Base-by-base conservation (phyloP, 2,888 invertebrate genomes). In the Orchesellides sinensis region DNA sequence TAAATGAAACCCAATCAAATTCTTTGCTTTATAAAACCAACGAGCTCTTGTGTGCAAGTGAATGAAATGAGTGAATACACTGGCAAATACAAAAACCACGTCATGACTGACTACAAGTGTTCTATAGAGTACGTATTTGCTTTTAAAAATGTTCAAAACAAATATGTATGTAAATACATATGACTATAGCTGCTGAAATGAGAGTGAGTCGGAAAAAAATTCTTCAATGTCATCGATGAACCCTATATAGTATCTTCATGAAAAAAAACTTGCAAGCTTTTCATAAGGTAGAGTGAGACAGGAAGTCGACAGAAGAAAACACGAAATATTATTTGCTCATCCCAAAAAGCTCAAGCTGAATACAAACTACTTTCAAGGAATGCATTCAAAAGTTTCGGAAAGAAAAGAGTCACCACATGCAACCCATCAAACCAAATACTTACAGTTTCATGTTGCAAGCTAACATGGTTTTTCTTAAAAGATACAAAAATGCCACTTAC, bases 251-350 rank as follows among this genome's bases (percentile, higher is more conserved):
- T 47, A 23, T 74, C 59, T 35, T 19, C 52, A 54, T 21, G 32
- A 27, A 54, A 40, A 59, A 73, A 68, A 77, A 77, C 54, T 79
- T 70, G 70, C 70, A 70, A 69, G 68, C 56, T 70, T 79, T 63
- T 25, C 23, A 47, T 61, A 25, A 52, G 52, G 32, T 47, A 25
- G 23, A 32, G 27, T 12, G 47, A 72, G 32, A 35, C 45, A 52
- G 35, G 12, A 59, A 47, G 23, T 29, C 49, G 45, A 45, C 56
- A 65, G 27, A 21, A 29, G 32, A 78, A 68, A 69, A 69, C 77
- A 66, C 61, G 66, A 80, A 72, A 72, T 72, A 72, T 79, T 79
- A 79, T 72, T 80, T 80, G 80, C 66, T 72, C 80, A 80, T 73
- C 80, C 72, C 21, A 40, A 56, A 61, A 72, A 35, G 21, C 80